Base-by-base conservation (phyloP, 2,888 invertebrate genomes). In the Chouioia cunea region DNA sequence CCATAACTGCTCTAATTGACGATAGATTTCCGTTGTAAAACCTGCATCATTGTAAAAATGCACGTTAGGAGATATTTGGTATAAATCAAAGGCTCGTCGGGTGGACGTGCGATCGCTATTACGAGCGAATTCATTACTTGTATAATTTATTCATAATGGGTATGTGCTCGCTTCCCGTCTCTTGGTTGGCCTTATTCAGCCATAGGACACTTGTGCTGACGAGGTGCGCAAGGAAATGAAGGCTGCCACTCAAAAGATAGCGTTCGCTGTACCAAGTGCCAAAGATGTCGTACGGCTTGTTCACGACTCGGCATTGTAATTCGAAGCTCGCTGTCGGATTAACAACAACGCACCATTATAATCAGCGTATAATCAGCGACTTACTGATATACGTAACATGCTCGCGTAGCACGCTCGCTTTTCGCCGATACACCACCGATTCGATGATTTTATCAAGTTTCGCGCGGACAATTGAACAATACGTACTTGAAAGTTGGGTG, bases 251-350 rank as follows among this genome's bases (percentile, higher is more conserved):
- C 50, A 95, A 86, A 12, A 95, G 87, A 82, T 94, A 92, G 76
- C 90, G 90, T 81, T 94, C 93, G 80, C 92, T 93, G 81, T 93
- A 94, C 95, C 95, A 95, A n/a, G 94, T 92, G 10, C 95, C 95
- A 86, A 95, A 95, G 75, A 95, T 92, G 83, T 95, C 95, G 79
- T 94, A 95, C 0, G 95, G 95, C 78, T 93, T 93, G 86, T 94
- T 95, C 58, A 91, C 89, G 8, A 94, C 92, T 60, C 93, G 87
- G 79, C 93, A 93, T 77, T 92, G 90, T 46, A 92, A 87, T 75
- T 90, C 87, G 78, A 93, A 93, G 65, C 89, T 90, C 79, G 89
- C 92, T 92, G 81, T 52, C 86, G 77, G n/a, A 69, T 48, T 16
- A 43, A 23, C 46, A n/a, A 10, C 36, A 54, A 15, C 36, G n/a